Evolutionary conservation across 2,797 vertebrate species (phyloP).

Genomic region (Epinephelus awoara): DNA sequence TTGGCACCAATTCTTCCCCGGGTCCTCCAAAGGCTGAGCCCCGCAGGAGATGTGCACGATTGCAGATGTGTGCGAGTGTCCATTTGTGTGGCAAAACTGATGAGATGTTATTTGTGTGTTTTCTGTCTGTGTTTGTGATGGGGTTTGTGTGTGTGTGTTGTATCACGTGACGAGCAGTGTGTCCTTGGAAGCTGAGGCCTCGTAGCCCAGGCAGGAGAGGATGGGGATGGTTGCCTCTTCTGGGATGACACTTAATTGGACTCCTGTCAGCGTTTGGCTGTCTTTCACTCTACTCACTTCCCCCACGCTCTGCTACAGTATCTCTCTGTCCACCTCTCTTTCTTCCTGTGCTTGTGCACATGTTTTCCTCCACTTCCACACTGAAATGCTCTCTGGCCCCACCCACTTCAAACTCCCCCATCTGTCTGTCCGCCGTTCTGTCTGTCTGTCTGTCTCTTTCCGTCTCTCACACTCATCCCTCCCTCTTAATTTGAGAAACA

Average conservation of each 20-base stretch:
- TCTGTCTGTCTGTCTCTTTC: constrained; percentile 25
- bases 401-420: constrained; percentile 16
- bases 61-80: constrained; percentile 35
- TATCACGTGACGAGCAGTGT: constrained; percentile 42
- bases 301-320: constrained; percentile 44
- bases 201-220: constrained; percentile 58
- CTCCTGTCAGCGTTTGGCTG: constrained; percentile 76
- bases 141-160: constrained; percentile 34
- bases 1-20: constrained; percentile 66
- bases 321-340: constrained; percentile 13
- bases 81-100: constrained; percentile 37
- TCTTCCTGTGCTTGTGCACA: constrained; percentile 7
- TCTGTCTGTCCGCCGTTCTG: constrained; percentile 19
- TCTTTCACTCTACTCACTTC: constrained; percentile 64
- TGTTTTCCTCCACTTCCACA: constrained; percentile 22
- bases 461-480: constrained; percentile 60
- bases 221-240: constrained; percentile 57
- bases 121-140: constrained; percentile 37
- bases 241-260: constrained; percentile 81
- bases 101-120: constrained; percentile 25
- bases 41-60: constrained; percentile 42
- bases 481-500: constrained; percentile 78
- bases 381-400: constrained; percentile 17
- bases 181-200: constrained; percentile 69
- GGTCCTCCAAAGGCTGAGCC: constrained; percentile 59